phyloP scores from a whole-genome alignment of 1,140 invertebrate species.

The Steinernema khuongi region DNA sequence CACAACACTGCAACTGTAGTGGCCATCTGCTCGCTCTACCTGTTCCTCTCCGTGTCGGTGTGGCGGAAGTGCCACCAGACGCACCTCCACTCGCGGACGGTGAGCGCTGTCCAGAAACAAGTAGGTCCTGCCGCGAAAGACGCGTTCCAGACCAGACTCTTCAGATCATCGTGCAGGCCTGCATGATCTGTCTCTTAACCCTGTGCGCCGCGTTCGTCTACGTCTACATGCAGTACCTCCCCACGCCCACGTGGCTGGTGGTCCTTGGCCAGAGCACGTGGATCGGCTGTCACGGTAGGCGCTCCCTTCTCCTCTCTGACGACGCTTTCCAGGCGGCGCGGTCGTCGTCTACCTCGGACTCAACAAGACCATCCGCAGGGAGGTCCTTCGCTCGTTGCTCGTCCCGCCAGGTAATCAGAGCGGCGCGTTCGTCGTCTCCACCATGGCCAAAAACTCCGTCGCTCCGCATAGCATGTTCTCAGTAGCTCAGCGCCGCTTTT shows the following conservation, averaged over 20 bases:
- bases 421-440: background rate
- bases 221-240: background rate
- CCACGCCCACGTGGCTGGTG: background rate
- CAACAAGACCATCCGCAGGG: background rate
- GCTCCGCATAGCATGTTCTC: too few species aligned
- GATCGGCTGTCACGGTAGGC: background rate
- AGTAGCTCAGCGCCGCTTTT: too few species aligned
- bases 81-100: background rate
- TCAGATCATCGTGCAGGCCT: conserved; percentile 74
- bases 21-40: background rate
- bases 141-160: background rate
- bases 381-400: background rate
- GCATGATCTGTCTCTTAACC: conserved; percentile 59
- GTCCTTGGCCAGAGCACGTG: background rate
- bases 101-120: background rate
- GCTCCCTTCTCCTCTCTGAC: background rate
- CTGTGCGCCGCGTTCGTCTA: conserved; percentile 5
- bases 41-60: background rate
- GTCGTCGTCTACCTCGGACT: background rate
- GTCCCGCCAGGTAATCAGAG: background rate
- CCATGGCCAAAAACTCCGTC: background rate
- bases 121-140: background rate
- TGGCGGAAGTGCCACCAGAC: background rate
- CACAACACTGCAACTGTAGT: conserved; percentile 12
- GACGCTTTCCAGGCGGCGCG: background rate